Base-by-base conservation (phyloP, 2,113 vertebrate genomes). In the Alaudala cheleensis region DNA sequence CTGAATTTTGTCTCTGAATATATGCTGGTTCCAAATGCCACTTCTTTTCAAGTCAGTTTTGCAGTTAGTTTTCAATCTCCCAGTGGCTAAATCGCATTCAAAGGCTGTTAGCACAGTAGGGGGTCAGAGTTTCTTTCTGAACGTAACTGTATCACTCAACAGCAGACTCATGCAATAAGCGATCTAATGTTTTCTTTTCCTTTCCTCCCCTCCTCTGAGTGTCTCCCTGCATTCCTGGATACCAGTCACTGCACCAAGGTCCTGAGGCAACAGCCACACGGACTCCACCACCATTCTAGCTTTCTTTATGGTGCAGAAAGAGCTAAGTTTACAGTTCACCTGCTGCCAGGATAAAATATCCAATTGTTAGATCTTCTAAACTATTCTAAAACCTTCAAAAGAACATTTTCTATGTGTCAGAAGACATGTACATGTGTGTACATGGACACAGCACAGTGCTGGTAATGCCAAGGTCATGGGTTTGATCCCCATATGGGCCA, bases 101-200 rank as follows among this genome's bases (percentile, higher is more conserved):
- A 98, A 97, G 96, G 92, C 97, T 76, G 45, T 74, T 91, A 93
- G 92, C 97, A 88, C 97, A 95, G 95, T 95, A 93, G 96, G 96
- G 92, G 65, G 86, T 73, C 90, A 91, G 79, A 91, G 91, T 93
- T 92, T 96, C 95, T 81, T 92, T 78, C 93, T 91, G 86, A 97
- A 90, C 70, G 80, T 95, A 97, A 96, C 97, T 96, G 3, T 95
- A 97, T 97, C 96, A 97, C 96, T 97, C 96, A 96, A 96, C 97
- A 93, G 96, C 92, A 97, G 95, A 94, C 92, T 93, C 95, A 96
- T 79, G 96, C 92, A 96, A 95, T 88, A 95, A 96, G 89, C 28
- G 0, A 92, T 31, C 88, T 79, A 47, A 58, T 96, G 96, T 97
- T 97, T 97, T 97, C 96, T 92, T 98, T 96, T 91, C 97, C 65